Base-by-base conservation (phyloP, 2,888 invertebrate species). In the Hesperia comma region DNA sequence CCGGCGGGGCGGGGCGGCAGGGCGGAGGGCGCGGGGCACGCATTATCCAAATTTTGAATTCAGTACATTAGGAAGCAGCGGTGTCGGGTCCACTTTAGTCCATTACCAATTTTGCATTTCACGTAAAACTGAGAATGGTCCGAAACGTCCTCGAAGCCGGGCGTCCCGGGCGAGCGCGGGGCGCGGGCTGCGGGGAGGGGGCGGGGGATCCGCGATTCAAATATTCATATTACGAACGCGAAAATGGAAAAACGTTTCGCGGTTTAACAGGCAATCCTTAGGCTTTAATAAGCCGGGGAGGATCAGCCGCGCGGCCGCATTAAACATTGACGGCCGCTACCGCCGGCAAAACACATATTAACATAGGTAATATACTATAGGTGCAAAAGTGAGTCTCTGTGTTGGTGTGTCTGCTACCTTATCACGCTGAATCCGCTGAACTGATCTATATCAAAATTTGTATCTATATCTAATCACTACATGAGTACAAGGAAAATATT, bases 31-130 rank as follows among this genome's bases (percentile, higher is more conserved):
- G 63, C 41, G 55, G 55, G 68, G 55, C 63, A 63, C 68, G 69
- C 66, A 69, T 72, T 70, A 69, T 71, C 67, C 67, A 69, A 67
- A 70, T 70, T 70, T 69, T 64, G 64, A 67, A 61, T 70, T 46
- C 70, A 64, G 68, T 70, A 70, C 70, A 69, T 70, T 70, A 60
- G 60, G 57, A 61, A 63, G 56, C 67, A 56, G 62, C 64, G 64
- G 66, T 49, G 69, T 69, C 64, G 67, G 46, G 69, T 68, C 68
- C 70, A 69, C 69, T 71, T 69, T 69, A 63, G 63, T 60, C 69
- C 64, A 69, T 71, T 69, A 71, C 70, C 67, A 60, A 68, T 66
- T 71, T 56, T 62, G 51, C 56, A 60, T 43, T 46, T 40, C 17
- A n/a, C 41, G 53, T 66, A 53, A 53, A 51, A 51, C 14, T 26